Conservation (phyloP, 2,113 vertebrate species). For the Nyctibius bracteatus region DNA sequence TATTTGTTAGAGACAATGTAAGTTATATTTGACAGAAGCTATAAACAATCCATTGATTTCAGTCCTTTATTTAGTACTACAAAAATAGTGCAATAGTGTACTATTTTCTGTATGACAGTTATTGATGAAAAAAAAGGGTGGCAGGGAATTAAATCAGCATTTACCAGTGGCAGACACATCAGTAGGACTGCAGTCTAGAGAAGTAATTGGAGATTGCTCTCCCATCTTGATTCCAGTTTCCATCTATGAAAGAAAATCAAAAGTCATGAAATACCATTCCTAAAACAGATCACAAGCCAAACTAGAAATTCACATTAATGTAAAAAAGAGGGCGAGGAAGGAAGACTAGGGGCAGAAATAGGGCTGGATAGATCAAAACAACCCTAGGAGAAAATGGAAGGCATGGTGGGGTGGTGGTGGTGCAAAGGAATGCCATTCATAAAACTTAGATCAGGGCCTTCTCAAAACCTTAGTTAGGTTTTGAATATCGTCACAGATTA, state of each 20-base stretch:
- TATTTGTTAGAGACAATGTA: conserved; percentile 25
- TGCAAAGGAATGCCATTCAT: not conserved
- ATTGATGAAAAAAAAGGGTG: conserved; percentile 1
- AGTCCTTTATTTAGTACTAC: not conserved
- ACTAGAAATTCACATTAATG: not conserved
- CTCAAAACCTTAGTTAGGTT: not conserved
- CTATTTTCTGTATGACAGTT: not conserved
- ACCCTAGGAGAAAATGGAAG: not conserved
- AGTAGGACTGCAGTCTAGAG: conserved; percentile 51
- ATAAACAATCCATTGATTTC: conserved; percentile 33
- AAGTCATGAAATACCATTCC: conserved; percentile 9
- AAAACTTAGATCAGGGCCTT: not conserved
- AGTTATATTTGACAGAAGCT: conserved; percentile 28
- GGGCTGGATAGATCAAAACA: not conserved
- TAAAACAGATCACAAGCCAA: conserved; percentile 46
- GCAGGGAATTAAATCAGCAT: conserved; percentile 37
- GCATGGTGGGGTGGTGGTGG: not conserved
- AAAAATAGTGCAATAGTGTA: not conserved
- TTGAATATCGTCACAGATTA: not conserved
- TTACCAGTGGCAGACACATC: conserved; percentile 71
- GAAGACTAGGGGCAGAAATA: not conserved
- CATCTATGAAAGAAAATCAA: conserved; percentile 71
- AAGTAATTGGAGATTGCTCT: conserved; percentile 54
- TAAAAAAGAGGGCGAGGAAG: not conserved
- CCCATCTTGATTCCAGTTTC: conserved; percentile 67